A percentile compares a stretch with the other conserved stretches of the same genome.
Conservation (phyloP, 1,140 invertebrate genomes). For the Lamellibrachia luymesi region DNA sequence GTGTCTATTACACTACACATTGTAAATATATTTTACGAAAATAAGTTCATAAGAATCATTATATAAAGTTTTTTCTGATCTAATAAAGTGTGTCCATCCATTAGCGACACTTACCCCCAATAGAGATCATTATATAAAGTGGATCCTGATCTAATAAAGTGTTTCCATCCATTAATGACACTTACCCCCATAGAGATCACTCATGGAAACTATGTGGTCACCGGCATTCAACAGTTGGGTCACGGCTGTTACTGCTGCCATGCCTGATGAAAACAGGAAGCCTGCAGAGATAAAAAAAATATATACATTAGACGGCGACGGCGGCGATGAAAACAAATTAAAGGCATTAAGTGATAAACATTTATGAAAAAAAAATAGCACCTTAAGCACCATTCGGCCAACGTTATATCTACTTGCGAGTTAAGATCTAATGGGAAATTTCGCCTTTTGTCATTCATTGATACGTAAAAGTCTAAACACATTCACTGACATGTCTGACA, state of each 20-base stretch:
- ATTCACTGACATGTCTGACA: too few species aligned
- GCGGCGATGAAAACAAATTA: not conserved
- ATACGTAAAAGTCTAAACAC: too few species aligned
- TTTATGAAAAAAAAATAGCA: not conserved
- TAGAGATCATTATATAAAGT: not conserved
- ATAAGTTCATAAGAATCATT: too few species aligned
- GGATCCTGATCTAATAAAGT: too few species aligned
- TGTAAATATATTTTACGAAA: not conserved
- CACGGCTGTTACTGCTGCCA: conserved; percentile 79
- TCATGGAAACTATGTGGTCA: conserved; percentile 87
- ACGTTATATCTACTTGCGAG: not conserved
- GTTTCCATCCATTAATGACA: not conserved
- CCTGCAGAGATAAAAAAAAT: not conserved
- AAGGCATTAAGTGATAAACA: not conserved
- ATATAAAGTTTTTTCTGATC: too few species aligned
- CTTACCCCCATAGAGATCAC: conserved; percentile 89
- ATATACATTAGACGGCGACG: not conserved
- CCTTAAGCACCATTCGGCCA: too few species aligned
- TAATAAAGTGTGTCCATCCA: not conserved
- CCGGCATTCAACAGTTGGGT: conserved; percentile 75
- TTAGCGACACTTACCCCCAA: too few species aligned
- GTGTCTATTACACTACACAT: not conserved
- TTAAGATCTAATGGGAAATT: too few species aligned
- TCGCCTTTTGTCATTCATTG: too few species aligned
- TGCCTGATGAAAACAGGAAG: conserved; percentile 77